These are phyloP conservation scores for Cosmopolites sordidus DNA, from an alignment of 2,888 invertebrate genomes.

Conservation along the genomic window DNA sequence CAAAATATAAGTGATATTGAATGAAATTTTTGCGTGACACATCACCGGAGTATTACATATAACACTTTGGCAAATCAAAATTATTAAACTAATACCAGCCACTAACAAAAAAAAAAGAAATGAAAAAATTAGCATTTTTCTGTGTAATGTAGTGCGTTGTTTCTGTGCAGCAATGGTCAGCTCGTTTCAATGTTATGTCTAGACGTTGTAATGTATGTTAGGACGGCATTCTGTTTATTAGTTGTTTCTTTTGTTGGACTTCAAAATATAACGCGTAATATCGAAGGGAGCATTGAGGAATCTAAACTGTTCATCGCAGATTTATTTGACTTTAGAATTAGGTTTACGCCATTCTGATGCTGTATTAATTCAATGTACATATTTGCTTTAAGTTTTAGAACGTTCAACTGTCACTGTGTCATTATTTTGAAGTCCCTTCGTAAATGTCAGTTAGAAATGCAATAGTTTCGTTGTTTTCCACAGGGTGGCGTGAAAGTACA, in stretches of 20 bases:
- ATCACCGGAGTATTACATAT: no score
- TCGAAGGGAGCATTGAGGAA: no score
- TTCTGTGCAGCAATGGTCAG: constrained; percentile 48
- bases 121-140: constrained; percentile 20
- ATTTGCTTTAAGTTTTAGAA: no score
- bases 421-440: constrained; percentile 11
- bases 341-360: no score
- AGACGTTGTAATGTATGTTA: constrained; percentile 42
- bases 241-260: constrained; percentile 15
- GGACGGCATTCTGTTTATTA: constrained; percentile 20
- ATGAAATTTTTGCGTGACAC: no score
- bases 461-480: constrained; percentile 1
- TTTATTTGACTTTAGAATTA: background rate
- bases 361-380: no score
- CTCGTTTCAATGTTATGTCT: constrained; percentile 50
- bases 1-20: no score
- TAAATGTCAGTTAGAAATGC: constrained; percentile 7
- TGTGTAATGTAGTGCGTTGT: constrained; percentile 48
- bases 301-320: background rate
- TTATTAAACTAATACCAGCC: constrained; percentile 1
- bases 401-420: no score
- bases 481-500: background rate
- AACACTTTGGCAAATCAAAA: no score
- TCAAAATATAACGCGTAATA: constrained; percentile 5
- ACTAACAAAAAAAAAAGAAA: background rate